Base-by-base conservation (phyloP, 2,113 vertebrate species). In the Balaeniceps rex region DNA sequence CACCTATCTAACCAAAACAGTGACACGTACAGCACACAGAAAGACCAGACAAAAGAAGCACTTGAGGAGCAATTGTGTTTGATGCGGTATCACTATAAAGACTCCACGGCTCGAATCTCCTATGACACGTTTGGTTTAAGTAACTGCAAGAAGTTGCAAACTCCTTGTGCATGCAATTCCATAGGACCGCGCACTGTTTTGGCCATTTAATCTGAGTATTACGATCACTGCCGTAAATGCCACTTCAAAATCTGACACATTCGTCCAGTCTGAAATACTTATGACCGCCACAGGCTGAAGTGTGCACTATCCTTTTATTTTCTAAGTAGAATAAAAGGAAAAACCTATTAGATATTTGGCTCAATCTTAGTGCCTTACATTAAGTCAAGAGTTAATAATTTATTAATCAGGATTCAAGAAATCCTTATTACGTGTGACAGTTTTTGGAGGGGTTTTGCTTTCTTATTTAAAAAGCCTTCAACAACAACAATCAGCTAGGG, bases 361-460 rank as follows among this genome's bases (percentile, higher is more conserved):
- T 89, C 51, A 72, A 84, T 87, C 44, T 75, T 55, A 52, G n/a
- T n/a, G 40, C 33, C 63, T 77, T 47, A 88, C 34, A 74, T 80
- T 57, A 96, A 61, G 16, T 72, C 70, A 91, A 63, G 54, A 85
- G 19, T 74, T 88, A 94, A 95, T 94, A 90, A 97, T 93, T 91
- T 80, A 96, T 93, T 96, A 87, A 94, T 65, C 23, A 11, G 58
- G 49, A 66, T 72, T 92, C 54, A 69, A 65, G 44, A 80, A 96
- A 96, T 60, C 36, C 51, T 80, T 93, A 80, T 49, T 79, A 74
- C 16, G 74, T 46, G 38, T 80, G 87, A 95, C 87, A 88, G 81
- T 5, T 79, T 83, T 47, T 74, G n/a, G 54, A 90, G 34, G 63
- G 40, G 6, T 47, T 94, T 88, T 93, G 70, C 77, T 86, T 92